phyloP scores from a whole-genome alignment of 1,140 invertebrate genomes.

The Aphis gossypii region DNA sequence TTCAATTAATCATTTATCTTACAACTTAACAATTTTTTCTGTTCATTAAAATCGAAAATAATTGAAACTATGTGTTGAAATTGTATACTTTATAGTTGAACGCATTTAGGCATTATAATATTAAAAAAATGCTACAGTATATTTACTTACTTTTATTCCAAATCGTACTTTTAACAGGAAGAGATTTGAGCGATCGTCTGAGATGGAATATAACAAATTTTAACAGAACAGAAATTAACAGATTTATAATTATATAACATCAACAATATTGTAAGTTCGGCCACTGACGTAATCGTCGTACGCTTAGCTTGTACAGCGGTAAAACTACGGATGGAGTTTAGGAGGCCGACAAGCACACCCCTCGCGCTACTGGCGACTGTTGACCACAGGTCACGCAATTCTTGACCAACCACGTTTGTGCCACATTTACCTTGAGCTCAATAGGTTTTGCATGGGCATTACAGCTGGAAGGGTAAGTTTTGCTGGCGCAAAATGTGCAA shows the following conservation, averaged over 20 bases:
- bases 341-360: constrained; percentile 42
- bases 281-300: background rate
- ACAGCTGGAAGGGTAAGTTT: constrained; percentile 18
- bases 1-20: background rate
- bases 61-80: too few relatives aligned
- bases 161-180: background rate
- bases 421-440: constrained; percentile 44
- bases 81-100: background rate
- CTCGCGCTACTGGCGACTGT: constrained; percentile 40
- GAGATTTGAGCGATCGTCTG: background rate
- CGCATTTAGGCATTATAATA: background rate
- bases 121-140: background rate
- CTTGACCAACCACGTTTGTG: constrained; percentile 47
- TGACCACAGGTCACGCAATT: constrained; percentile 56
- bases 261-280: background rate
- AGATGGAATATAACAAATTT: background rate
- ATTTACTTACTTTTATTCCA: background rate
- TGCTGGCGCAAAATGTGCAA: background rate
- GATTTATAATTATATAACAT: background rate
- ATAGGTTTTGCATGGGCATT: constrained; percentile 20
- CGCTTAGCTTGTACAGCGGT: background rate
- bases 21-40: background rate
- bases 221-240: background rate
- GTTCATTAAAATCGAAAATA: background rate
- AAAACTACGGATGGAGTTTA: constrained; percentile 12